A percentile compares a stretch with the other conserved stretches of the same genome.
phyloP scores from a whole-genome alignment of 2,113 vertebrate species.

The Entomyzon cyanotis region DNA sequence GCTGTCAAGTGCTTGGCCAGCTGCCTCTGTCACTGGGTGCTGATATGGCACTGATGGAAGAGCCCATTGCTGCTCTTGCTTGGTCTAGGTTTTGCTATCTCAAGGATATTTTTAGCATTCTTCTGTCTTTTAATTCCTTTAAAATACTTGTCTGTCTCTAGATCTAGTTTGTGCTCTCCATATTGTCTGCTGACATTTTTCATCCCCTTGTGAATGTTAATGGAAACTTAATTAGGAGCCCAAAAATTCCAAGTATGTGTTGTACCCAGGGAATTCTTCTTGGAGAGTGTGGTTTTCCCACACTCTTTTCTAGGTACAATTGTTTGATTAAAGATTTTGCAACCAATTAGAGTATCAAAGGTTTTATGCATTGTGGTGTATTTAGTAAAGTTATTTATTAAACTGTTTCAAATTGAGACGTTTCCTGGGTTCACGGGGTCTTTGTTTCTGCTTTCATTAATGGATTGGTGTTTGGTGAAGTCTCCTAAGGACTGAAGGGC shows the following conservation, averaged over 20 bases:
- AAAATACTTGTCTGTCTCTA: background rate
- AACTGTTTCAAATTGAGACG: background rate
- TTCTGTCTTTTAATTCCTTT: background rate
- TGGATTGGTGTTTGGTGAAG: background rate
- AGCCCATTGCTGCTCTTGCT: background rate
- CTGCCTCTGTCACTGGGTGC: background rate
- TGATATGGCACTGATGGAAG: background rate
- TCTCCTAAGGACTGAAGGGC: background rate
- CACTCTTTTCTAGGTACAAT: background rate
- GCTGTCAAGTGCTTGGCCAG: background rate
- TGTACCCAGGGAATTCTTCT: background rate
- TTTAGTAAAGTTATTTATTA: background rate
- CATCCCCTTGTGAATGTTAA: accelerated
- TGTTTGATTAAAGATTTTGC: background rate
- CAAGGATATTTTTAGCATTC: background rate
- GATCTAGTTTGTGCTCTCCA: background rate
- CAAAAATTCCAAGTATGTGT: background rate
- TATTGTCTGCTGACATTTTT: background rate
- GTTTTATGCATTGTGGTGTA: background rate
- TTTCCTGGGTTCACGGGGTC: background rate
- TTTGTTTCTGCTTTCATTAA: background rate
- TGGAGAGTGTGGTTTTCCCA: accelerated
- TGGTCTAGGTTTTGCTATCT: background rate
- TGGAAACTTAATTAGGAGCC: background rate
- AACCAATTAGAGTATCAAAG: background rate